Evolutionary conservation across 1,140 invertebrate genomes (phyloP).

Genomic region (Antheraea mylitta): DNA sequence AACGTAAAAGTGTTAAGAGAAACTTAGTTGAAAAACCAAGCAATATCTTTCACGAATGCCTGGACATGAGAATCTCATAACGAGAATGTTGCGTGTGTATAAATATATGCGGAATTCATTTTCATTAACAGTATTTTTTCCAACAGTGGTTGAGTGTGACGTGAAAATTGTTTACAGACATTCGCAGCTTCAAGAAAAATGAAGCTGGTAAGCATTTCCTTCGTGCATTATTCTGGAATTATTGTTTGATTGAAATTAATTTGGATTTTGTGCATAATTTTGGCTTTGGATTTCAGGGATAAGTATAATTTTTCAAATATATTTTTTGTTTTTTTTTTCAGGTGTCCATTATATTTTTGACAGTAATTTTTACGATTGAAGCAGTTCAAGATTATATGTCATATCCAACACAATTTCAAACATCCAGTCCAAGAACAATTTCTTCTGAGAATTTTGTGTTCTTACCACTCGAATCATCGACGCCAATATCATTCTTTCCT

Average conservation of each 20-base stretch:
- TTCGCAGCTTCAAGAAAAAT: constrained; percentile 59
- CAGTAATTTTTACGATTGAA: constrained; percentile 32
- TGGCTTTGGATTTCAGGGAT: background rate
- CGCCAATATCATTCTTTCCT: constrained; percentile 56
- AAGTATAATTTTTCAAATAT: constrained; percentile 24
- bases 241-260: too few relatives aligned
- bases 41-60: constrained; percentile 74
- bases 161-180: constrained; percentile 38
- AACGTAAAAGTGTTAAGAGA: constrained; percentile 40
- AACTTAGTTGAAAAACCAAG: constrained; percentile 47
- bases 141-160: constrained; percentile 58
- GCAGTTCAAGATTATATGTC: constrained; percentile 48
- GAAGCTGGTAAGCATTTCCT: constrained; percentile 69
- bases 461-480: constrained; percentile 58
- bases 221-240: constrained; percentile 38
- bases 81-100: constrained; percentile 56
- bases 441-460: constrained; percentile 58
- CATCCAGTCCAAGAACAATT: constrained; percentile 38
- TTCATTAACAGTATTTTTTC: constrained; percentile 74
- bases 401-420: constrained; percentile 59
- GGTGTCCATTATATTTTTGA: constrained; percentile 45
- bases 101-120: constrained; percentile 77
- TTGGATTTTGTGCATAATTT: too few relatives aligned
- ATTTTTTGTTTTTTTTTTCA: constrained; percentile 38
- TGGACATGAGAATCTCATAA: constrained; percentile 42